These are phyloP conservation scores for Mnemiopsis leidyi DNA, from an alignment of 37 sponge, comb jelly and placozoan genomes.

Conservation along the genomic window DNA sequence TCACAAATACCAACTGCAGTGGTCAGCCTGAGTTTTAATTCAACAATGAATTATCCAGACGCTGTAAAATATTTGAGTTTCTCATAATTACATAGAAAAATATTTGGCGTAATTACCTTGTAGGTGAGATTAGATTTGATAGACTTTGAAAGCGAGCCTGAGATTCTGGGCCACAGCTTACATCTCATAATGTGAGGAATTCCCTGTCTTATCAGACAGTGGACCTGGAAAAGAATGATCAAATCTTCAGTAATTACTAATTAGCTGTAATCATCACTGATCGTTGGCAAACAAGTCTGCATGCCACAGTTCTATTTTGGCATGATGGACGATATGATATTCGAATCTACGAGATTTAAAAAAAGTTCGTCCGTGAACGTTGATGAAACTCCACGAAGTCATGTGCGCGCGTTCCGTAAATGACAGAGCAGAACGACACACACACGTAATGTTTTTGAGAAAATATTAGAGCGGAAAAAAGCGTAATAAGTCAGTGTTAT, in stretches of 20 bases:
- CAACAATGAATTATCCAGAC: too few species aligned
- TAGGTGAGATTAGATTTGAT: slow-evolving; percentile 17
- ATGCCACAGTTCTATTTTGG: background rate
- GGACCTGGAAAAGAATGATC: slow-evolving; percentile 18
- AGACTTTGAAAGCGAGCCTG: background rate
- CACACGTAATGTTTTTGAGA: too few species aligned
- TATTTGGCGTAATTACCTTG: background rate
- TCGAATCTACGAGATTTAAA: background rate
- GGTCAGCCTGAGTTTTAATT: too few species aligned
- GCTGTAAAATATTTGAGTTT: too few species aligned
- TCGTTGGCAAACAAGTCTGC: background rate
- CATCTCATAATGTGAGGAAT: slow-evolving; percentile 49
- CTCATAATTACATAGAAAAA: background rate
- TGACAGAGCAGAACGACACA: too few species aligned
- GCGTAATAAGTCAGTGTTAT: too few species aligned
- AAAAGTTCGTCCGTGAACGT: background rate
- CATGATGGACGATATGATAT: background rate
- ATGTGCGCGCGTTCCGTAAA: background rate
- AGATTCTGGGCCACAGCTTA: slow-evolving; percentile 37
- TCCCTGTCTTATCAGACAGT: slow-evolving; percentile 30
- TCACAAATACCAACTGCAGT: too few species aligned
- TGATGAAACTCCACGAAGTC: background rate
- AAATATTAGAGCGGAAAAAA: too few species aligned
- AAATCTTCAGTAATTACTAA: background rate
- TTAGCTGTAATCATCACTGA: too few species aligned